These are phyloP conservation scores for Eristalis tenax DNA, from an alignment of 2,888 invertebrate species.

Conservation along the genomic window DNA sequence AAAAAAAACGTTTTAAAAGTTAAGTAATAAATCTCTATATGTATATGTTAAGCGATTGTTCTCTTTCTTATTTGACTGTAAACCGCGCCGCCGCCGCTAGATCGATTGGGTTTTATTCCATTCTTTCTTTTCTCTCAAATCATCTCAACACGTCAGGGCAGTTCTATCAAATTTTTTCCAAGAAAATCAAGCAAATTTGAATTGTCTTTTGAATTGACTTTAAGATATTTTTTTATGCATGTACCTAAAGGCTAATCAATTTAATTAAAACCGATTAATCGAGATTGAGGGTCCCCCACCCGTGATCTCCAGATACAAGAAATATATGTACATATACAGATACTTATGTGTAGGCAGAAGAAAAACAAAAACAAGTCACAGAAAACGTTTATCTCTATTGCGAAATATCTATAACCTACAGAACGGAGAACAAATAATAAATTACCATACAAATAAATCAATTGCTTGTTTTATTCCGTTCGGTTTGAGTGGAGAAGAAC, in stretches of 20 bases:
- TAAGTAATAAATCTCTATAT: constrained; percentile 53
- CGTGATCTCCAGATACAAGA: background rate
- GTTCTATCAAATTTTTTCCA: constrained; percentile 51
- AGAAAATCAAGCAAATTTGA: constrained; percentile 25
- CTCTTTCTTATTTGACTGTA: constrained; percentile 10
- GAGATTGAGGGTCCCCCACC: background rate
- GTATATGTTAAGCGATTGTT: constrained; percentile 61
- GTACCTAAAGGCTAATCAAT: constrained; percentile 61
- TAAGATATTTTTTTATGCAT: constrained; percentile 62
- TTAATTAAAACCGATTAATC: constrained; percentile 58
- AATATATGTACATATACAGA: constrained; percentile 54
- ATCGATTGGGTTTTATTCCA: background rate
- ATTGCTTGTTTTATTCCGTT: background rate
- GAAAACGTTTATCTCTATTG: constrained; percentile 65
- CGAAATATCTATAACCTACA: constrained; percentile 62
- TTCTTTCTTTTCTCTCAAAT: constrained; percentile 10
- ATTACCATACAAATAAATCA: constrained; percentile 50
- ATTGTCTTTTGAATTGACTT: constrained; percentile 49
- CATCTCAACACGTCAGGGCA: constrained; percentile 46
- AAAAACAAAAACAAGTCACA: constrained; percentile 14
- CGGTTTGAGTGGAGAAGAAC: too few relatives aligned
- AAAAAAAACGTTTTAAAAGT: constrained; percentile 62
- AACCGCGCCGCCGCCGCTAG: background rate
- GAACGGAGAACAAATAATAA: constrained; percentile 56
- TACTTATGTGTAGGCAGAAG: constrained; percentile 38